These are phyloP conservation scores for Clarias laeviceps DNA, from an alignment of 2,797 vertebrate species.

Conservation along the genomic window DNA sequence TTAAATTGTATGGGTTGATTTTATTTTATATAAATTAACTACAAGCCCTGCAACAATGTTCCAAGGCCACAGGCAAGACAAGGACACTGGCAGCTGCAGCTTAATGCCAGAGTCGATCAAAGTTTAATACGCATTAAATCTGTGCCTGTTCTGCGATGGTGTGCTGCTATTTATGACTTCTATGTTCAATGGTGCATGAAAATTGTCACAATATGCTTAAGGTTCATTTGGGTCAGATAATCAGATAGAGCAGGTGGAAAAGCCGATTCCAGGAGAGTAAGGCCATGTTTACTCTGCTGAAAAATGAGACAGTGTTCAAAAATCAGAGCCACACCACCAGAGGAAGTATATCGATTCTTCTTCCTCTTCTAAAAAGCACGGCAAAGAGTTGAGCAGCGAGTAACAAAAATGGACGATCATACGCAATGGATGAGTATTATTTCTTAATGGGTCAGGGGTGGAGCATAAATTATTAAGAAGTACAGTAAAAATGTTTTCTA, in stretches of 20 bases:
- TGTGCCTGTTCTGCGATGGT: not conserved
- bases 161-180: constrained; percentile 39
- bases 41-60: constrained; percentile 1
- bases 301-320: constrained; percentile 1
- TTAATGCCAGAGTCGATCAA: not conserved
- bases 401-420: constrained; percentile 10
- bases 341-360: not conserved
- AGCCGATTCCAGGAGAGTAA: constrained; percentile 37
- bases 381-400: constrained; percentile 23
- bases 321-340: not conserved
- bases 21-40: constrained; percentile 3
- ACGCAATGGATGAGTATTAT: not conserved
- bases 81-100: constrained; percentile 18
- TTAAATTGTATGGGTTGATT: constrained; percentile 3
- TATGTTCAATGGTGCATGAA: not conserved
- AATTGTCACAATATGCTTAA: constrained; percentile 32
- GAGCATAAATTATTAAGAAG: not conserved
- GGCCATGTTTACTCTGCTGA: constrained; percentile 36
- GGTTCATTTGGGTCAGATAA: constrained; percentile 30
- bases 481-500: constrained; percentile 32
- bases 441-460: not conserved
- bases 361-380: not conserved
- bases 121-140: constrained; percentile 15
- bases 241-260: constrained; percentile 27
- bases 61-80: not conserved